Base-by-base conservation (phyloP, 2,888 invertebrate species). In the Tachina lurida region DNA sequence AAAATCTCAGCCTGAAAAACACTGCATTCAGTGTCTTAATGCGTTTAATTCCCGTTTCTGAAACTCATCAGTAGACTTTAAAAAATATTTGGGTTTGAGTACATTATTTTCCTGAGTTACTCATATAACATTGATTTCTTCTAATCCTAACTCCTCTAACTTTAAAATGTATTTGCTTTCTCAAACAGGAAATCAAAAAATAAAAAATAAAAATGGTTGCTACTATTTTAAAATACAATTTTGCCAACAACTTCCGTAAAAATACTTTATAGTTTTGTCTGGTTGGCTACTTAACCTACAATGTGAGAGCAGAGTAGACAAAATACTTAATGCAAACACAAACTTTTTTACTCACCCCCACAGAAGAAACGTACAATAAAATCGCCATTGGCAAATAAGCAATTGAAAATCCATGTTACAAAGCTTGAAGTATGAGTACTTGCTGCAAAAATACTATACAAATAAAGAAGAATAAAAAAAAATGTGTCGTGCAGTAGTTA, bases 271-370 rank as follows among this genome's bases (percentile, higher is more conserved):
- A 75, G 74, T 65, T 31, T 77, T 83, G 71, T 86, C 76, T 83
- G 75, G 60, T 79, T 86, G 70, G 63, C 83, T 79, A 71, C 79
- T 86, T 83, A 86, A 80, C 78, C 86, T 70, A 83, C 60, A 83
- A 75, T 60, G 45, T 31, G 31, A 31, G 31, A 31, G 31, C 31
- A 45, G 62, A 74, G 52, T 60, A 62, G 52, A 65, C 63, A 80
- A 63, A 41, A 84, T 54, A 43, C 49, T 10, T 2, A 31, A 17
- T 8, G 17, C 49, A 60, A 8, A 49, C 47, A 62, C 41, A 10
- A 15, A 31, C 52, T 22, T 31, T 3, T 7, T 5, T 17, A 56
- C 39, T 8, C 31, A 45, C 43, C 43, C 39, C 43, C 22, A 49
- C 41, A 68, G 22, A 49, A 68, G 22, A 49, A 52, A 73, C 39